Base-by-base conservation (phyloP, 1,140 invertebrate genomes). In the Geopemphigus sp. region DNA sequence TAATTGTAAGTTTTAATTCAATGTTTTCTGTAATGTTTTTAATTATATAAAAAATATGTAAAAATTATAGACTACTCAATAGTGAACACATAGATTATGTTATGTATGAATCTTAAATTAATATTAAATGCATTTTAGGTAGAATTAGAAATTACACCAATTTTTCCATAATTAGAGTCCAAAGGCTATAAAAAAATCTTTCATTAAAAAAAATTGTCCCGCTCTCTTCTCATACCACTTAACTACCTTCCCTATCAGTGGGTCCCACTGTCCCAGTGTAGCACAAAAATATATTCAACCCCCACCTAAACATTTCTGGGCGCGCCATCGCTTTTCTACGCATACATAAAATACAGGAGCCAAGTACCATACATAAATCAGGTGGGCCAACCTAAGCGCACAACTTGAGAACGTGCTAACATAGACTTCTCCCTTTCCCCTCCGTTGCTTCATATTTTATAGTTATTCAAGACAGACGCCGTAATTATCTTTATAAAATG, bases 321-420 rank as follows among this genome's bases (percentile, higher is more conserved):
- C 74, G 74, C 74, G 74, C 74, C 74, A 78, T 78, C 57, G 74
- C 74, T 78, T 78, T 78, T 78, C 74, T 78, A 78, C 57, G 74
- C 74, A 78, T 78, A 78, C 74, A 78, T 78, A 78, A 78, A 78
- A 78, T 78, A 78, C 74, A 78, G 54, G 56, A 39, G 74, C 74
- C 74, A 78, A 78, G 74, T 59, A 78, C 74, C 74, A 78, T 78
- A 78, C 57, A 78, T 78, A 61, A 78, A 63, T 61, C 74, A 78
- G 74, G 54, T 61, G 61, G 74, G 74, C 74, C 74, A 78, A 78
- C 74, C 74, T 63, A 78, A 78, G 74, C 56, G 57, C 22, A 17
- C 17, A 29, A 78, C 74, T 78, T 78, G 57, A 63, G 56, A 78
- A 63, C 8, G 8, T 39, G 32, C 32, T 39, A 39, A 39, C 74